phyloP scores from a whole-genome alignment of 2,888 invertebrate species.

The Blastobasis adustella region DNA sequence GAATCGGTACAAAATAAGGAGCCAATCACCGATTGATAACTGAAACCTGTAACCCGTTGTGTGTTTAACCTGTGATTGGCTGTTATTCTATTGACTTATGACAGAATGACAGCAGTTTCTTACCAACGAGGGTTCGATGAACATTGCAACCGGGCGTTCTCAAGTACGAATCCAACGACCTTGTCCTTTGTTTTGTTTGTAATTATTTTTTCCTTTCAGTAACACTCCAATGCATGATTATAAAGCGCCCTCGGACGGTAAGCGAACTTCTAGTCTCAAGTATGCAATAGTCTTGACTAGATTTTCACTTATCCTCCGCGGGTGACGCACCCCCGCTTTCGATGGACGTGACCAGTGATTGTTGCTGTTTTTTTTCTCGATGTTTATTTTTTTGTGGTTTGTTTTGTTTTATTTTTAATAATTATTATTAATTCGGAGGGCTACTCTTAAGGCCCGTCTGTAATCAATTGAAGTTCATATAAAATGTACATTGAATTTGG shows the following conservation, averaged over 20 bases:
- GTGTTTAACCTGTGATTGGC: no score
- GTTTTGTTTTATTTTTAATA: slow-evolving; percentile 12
- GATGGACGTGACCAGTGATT: slow-evolving; percentile 24
- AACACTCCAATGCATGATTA: slow-evolving; percentile 30
- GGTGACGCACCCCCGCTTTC: slow-evolving; percentile 38
- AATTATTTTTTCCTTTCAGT: slow-evolving; percentile 24
- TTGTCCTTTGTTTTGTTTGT: slow-evolving; percentile 9
- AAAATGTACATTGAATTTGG: no score
- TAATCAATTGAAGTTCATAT: no score
- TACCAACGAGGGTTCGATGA: no score
- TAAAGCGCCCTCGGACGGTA: slow-evolving; percentile 56
- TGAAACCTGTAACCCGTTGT: no score
- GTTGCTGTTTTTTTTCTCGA: slow-evolving; percentile 16
- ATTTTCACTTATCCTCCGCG: slow-evolving; percentile 79
- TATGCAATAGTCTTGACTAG: slow-evolving; percentile 73
- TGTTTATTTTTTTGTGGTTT: slow-evolving; percentile 3
- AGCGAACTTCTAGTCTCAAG: slow-evolving; percentile 74
- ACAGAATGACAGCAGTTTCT: no score
- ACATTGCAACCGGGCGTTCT: no score
- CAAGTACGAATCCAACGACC: no score
- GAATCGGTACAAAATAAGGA: no score
- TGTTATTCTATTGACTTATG: no score
- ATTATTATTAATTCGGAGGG: neutral
- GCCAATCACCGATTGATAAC: no score
- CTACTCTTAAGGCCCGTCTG: no score